Percentiles rank a stretch among this genome's conserved stretches.
phyloP scores from a whole-genome alignment of 2,113 vertebrate genomes.

The Prinia subflava region DNA sequence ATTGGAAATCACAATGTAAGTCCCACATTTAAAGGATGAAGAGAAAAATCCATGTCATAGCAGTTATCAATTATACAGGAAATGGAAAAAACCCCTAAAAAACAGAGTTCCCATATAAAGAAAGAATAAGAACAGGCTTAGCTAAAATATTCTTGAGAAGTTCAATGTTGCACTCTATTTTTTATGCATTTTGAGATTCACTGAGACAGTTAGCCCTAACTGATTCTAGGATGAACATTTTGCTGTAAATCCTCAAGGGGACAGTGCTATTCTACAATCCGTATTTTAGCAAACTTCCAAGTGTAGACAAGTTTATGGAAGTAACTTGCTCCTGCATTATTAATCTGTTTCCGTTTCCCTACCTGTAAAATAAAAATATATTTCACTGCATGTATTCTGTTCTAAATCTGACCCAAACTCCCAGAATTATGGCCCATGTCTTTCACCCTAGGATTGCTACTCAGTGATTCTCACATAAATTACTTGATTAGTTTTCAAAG shows the following conservation, averaged over 20 bases:
- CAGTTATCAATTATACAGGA: background rate
- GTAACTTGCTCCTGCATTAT: background rate
- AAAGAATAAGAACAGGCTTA: background rate
- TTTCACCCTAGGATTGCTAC: background rate
- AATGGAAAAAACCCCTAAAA: background rate
- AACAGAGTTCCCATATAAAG: background rate
- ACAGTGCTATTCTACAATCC: background rate
- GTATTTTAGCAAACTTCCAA: background rate
- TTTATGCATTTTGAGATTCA: background rate
- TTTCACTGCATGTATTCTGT: background rate
- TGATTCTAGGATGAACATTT: background rate
- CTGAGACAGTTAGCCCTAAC: background rate
- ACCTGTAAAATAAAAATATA: background rate
- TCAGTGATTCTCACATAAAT: background rate
- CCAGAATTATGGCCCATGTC: background rate
- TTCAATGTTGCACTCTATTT: background rate
- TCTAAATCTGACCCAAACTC: background rate
- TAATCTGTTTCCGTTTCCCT: background rate
- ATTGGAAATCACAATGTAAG: background rate
- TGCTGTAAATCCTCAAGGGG: constrained; percentile 11
- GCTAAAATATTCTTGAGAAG: background rate
- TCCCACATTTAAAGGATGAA: background rate
- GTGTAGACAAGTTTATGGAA: background rate
- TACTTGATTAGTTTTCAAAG: background rate
- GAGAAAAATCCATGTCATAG: background rate